Evolutionary conservation across 2,797 vertebrate genomes (phyloP).

Genomic region (Remorina albescens): DNA sequence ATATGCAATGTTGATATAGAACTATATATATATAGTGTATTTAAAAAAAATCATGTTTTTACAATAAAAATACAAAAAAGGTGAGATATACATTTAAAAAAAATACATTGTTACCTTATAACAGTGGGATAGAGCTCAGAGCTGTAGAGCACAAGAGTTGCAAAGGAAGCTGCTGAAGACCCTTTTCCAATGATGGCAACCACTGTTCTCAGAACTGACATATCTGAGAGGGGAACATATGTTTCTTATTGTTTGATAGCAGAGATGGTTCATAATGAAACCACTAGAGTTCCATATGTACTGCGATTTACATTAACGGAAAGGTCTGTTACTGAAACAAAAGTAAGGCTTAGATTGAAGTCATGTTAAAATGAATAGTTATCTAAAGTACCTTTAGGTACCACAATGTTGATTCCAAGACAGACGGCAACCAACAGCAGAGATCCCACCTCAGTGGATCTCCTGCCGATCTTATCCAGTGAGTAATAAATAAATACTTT

Average conservation of each 20-base stretch:
- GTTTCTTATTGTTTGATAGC: background rate
- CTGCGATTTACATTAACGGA: background rate
- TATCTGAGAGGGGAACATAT: constrained; percentile 68
- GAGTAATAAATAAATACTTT: constrained; percentile 85
- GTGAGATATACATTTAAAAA: too few relatives aligned
- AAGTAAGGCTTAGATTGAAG: background rate
- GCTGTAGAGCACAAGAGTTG: constrained; percentile 85
- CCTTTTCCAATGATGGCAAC: constrained; percentile 88
- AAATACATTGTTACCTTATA: constrained; percentile 84
- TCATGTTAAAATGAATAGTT: too few relatives aligned
- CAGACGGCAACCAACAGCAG: constrained; percentile 75
- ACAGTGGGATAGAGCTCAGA: constrained; percentile 93
- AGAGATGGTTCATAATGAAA: background rate
- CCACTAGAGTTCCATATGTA: background rate
- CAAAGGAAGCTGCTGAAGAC: constrained; percentile 88
- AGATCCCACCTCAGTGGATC: constrained; percentile 76
- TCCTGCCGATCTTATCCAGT: constrained; percentile 86
- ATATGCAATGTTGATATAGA: too few relatives aligned
- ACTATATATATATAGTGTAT: too few relatives aligned
- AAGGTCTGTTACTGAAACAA: background rate
- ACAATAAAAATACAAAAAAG: too few relatives aligned
- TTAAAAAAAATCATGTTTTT: too few relatives aligned
- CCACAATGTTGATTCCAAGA: constrained; percentile 79
- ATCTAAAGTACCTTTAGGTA: constrained; percentile 77
- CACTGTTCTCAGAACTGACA: constrained; percentile 75